Percentiles rank a stretch among this genome's conserved stretches.
These are phyloP conservation scores for Melikaiella ostensackeni DNA, from an alignment of 2,888 invertebrate species.

Conservation along the genomic window DNA sequence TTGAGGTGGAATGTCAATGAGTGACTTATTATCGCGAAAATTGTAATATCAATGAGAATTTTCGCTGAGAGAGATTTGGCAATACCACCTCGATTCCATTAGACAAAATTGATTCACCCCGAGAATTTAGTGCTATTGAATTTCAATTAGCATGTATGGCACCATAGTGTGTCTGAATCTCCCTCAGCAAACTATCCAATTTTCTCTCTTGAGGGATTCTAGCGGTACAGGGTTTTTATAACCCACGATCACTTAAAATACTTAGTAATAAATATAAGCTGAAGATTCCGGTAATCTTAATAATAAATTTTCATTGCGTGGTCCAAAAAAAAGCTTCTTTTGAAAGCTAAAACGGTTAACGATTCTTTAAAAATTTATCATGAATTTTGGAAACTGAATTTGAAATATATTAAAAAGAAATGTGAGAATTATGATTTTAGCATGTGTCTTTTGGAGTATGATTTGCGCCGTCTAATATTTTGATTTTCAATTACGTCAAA, in stretches of 20 bases:
- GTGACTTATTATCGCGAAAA: not conserved
- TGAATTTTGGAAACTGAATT: no score
- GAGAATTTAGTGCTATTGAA: slow-evolving; percentile 35
- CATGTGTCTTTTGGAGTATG: no score
- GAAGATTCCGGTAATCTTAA: not conserved
- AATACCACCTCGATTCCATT: not conserved
- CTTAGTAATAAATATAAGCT: not conserved
- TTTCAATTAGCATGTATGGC: not conserved
- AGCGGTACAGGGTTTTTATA: not conserved
- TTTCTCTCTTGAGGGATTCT: not conserved
- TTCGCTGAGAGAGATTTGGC: not conserved
- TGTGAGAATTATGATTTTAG: no score
- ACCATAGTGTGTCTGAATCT: not conserved
- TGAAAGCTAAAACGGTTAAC: no score
- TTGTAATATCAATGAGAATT: slow-evolving; percentile 16
- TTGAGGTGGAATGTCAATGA: not conserved
- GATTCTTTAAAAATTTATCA: no score
- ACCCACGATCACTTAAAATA: not conserved
- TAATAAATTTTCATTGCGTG: not conserved
- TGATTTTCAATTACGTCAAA: no score
- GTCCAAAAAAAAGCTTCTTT: no score
- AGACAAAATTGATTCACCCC: slow-evolving; percentile 12
- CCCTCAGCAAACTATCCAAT: slow-evolving; percentile 5
- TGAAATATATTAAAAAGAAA: no score
- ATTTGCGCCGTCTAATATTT: no score